Percentiles rank a stretch among this genome's conserved stretches.
Evolutionary conservation across 2,888 invertebrate species (phyloP).

Genomic region (Sylvicola cinctus): DNA sequence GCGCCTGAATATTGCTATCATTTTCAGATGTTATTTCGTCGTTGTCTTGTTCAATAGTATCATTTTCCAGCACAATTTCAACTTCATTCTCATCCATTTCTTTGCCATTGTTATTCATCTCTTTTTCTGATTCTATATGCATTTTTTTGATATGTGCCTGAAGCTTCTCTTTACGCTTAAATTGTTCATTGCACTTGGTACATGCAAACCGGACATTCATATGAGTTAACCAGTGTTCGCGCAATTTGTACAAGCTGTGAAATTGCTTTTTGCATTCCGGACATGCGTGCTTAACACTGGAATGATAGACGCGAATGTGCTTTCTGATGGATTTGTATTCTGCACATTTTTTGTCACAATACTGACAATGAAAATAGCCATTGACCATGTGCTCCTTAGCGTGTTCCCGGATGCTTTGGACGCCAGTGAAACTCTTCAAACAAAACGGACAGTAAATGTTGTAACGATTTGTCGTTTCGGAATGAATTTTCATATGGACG

Average conservation of each 20-base stretch:
- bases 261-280: slow-evolving; percentile 46
- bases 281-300: slow-evolving; percentile 43
- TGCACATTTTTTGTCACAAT: slow-evolving; percentile 42
- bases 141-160: slow-evolving; percentile 42
- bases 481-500: slow-evolving; percentile 50
- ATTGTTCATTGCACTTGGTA: slow-evolving; percentile 53
- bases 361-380: slow-evolving; percentile 45
- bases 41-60: background rate
- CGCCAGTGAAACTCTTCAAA: slow-evolving; percentile 35
- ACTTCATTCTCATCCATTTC: background rate
- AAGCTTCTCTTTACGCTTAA: slow-evolving; percentile 54
- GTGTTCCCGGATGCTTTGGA: slow-evolving; percentile 45
- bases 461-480: slow-evolving; percentile 8
- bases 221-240: slow-evolving; percentile 2
- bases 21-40: slow-evolving; percentile 4
- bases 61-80: background rate
- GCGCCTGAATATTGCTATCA: slow-evolving; percentile 12
- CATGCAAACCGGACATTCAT: slow-evolving; percentile 42
- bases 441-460: slow-evolving; percentile 45
- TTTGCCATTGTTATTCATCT: background rate
- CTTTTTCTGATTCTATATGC: slow-evolving; percentile 15
- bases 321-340: slow-evolving; percentile 50
- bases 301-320: slow-evolving; percentile 53
- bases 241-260: slow-evolving; percentile 7
- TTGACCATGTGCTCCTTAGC: slow-evolving; percentile 39